Evolutionary conservation across 2,797 vertebrate species (phyloP).

Genomic region (Dicrostonyx torquatus): DNA sequence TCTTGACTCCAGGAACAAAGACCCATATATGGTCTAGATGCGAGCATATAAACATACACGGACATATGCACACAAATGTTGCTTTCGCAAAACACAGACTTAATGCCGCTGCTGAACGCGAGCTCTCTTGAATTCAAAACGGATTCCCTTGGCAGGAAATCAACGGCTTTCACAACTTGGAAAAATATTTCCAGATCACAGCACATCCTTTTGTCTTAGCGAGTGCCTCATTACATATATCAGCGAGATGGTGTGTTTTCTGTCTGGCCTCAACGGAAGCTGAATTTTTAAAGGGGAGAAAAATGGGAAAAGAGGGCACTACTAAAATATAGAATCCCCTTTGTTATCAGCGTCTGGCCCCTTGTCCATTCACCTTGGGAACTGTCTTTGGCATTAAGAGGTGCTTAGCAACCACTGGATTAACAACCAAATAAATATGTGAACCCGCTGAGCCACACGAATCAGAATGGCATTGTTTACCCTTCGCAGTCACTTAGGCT

Average conservation of each 20-base stretch:
- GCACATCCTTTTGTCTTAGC: conserved; percentile 57
- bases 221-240: conserved; percentile 58
- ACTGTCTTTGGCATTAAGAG: conserved; percentile 36
- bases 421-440: conserved; percentile 44
- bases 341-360: conserved; percentile 23
- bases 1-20: conserved; percentile 38
- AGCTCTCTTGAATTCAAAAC: conserved; percentile 56
- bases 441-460: conserved; percentile 31
- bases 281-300: conserved; percentile 71
- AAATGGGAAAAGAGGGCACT: conserved; percentile 54
- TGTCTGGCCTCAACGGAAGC: conserved; percentile 48
- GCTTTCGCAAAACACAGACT: conserved; percentile 36
- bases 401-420: conserved; percentile 30
- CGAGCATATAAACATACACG: neutral
- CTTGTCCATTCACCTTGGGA: conserved; percentile 32
- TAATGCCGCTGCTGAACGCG: neutral
- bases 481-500: conserved; percentile 9
- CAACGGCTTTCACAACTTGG: conserved; percentile 57
- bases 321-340: conserved; percentile 64
- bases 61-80: neutral
- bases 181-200: conserved; percentile 70
- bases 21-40: neutral
- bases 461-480: conserved; percentile 39
- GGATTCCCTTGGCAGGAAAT: conserved; percentile 59
- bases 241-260: conserved; percentile 46